Conservation (phyloP, 2,113 vertebrate genomes). For the Coreoperca whiteheadi region DNA sequence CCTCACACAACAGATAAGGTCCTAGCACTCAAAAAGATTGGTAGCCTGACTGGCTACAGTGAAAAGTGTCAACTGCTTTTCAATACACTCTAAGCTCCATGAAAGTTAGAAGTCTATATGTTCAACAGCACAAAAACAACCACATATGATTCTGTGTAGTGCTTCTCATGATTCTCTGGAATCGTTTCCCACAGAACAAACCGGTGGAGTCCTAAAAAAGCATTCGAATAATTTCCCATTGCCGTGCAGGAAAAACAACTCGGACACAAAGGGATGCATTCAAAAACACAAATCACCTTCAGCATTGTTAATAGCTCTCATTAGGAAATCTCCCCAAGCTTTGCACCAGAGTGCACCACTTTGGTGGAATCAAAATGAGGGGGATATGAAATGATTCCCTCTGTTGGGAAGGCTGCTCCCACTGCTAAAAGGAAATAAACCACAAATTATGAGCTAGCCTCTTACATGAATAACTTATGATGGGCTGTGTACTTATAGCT, state of each 20-base stretch:
- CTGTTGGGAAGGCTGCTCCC: constrained; percentile 41
- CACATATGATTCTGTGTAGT: background rate
- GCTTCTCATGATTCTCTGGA: background rate
- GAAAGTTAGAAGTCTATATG: constrained; percentile 17
- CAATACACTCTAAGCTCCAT: constrained; percentile 24
- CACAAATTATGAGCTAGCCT: constrained; percentile 54
- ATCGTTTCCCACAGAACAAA: constrained; percentile 28
- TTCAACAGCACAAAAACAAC: constrained; percentile 22
- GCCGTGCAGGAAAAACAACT: constrained; percentile 45
- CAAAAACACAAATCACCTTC: constrained; percentile 58
- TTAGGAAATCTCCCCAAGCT: constrained; percentile 63
- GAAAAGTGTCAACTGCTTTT: constrained; percentile 57
- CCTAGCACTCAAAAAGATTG: constrained; percentile 55
- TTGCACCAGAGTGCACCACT: constrained; percentile 51
- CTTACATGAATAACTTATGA: constrained; percentile 36
- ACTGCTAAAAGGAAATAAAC: constrained; percentile 58
- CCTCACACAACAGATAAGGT: constrained; percentile 61
- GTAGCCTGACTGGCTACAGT: constrained; percentile 47
- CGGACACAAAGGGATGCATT: constrained; percentile 54
- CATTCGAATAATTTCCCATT: constrained; percentile 57
- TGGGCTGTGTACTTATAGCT: constrained; percentile 11
- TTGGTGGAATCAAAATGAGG: constrained; percentile 50
- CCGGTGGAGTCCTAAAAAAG: constrained; percentile 1
- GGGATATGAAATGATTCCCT: constrained; percentile 58
- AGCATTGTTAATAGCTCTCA: constrained; percentile 64